A percentile compares a stretch with the other conserved stretches of the same genome.
These are phyloP conservation scores for Cyclophora albipunctata DNA, from an alignment of 2,888 invertebrate genomes.

Conservation along the genomic window DNA sequence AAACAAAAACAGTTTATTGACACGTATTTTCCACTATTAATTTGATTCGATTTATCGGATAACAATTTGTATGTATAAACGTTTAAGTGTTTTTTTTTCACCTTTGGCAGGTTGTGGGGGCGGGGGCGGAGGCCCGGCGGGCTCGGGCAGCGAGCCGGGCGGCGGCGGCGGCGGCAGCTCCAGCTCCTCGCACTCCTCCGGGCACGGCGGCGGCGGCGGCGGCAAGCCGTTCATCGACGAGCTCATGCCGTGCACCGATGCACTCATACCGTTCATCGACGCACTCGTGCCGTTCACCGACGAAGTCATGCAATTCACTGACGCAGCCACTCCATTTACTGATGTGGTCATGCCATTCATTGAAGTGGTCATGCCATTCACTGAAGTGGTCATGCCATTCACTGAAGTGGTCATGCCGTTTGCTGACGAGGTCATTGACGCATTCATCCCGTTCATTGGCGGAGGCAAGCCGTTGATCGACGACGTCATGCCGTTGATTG, in stretches of 20 bases:
- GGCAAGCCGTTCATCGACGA: constrained; percentile 31
- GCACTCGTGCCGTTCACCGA: constrained; percentile 34
- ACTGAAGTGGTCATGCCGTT: constrained; percentile 28
- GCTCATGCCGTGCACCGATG: constrained; percentile 23
- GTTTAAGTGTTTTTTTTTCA: constrained; percentile 11
- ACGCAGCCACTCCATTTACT: constrained; percentile 27
- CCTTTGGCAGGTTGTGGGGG: constrained; percentile 70
- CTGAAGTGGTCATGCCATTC: constrained; percentile 10
- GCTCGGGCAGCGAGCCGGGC: constrained; percentile 79
- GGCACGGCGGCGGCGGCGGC: constrained; percentile 48
- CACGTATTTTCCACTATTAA: too few species aligned
- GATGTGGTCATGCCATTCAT: constrained; percentile 30
- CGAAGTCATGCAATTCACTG: constrained; percentile 21
- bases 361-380: constrained; percentile 20
- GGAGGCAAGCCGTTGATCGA: constrained; percentile 26
- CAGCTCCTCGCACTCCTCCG: constrained; percentile 29
- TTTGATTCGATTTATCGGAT: too few species aligned
- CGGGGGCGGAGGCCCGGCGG: constrained; percentile 84
- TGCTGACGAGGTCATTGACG: constrained; percentile 15
- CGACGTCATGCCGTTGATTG: constrained; percentile 21
- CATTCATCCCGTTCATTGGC: constrained; percentile 23
- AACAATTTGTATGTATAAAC: too few species aligned
- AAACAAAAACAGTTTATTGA: too few species aligned
- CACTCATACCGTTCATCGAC: constrained; percentile 6
- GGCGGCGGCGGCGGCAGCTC: constrained; percentile 61